These are phyloP conservation scores for Paedocypris micromegethes DNA, from an alignment of 2,797 vertebrate genomes.

Conservation along the genomic window DNA sequence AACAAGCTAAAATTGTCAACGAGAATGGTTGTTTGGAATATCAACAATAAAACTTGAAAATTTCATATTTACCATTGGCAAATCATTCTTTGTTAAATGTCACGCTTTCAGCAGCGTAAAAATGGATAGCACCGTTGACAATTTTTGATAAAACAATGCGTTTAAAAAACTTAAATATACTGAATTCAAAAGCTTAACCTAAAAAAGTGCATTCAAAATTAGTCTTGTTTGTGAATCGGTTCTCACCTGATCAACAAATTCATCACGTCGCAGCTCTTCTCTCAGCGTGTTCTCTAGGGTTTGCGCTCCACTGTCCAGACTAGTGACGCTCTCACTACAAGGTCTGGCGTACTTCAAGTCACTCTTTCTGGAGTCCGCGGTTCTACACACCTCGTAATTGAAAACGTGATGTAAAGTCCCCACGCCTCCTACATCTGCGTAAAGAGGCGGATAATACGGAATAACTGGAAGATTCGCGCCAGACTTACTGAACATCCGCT, in stretches of 20 bases:
- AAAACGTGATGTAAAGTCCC: conserved; percentile 53
- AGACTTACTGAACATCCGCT: conserved; percentile 45
- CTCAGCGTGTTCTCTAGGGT: conserved; percentile 35
- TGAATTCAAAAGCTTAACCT: too few species aligned
- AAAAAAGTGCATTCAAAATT: too few species aligned
- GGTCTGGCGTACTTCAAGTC: conserved; percentile 46
- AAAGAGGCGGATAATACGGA: conserved; percentile 54
- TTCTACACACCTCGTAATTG: conserved; percentile 54
- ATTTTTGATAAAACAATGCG: too few species aligned
- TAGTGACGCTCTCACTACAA: conserved; percentile 42
- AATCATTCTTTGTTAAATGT: too few species aligned
- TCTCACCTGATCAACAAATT: conserved; percentile 35
- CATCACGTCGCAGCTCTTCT: conserved; percentile 39
- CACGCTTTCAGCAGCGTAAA: too few species aligned
- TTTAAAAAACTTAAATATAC: too few species aligned
- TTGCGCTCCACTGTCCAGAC: conserved; percentile 32
- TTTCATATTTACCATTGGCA: too few species aligned
- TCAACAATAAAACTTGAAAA: too few species aligned
- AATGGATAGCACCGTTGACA: too few species aligned
- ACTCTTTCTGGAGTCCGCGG: conserved; percentile 53
- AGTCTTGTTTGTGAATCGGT: not conserved
- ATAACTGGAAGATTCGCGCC: conserved; percentile 49
- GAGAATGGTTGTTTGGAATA: too few species aligned
- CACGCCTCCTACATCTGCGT: conserved; percentile 50
- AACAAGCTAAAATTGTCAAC: too few species aligned